Conservation (phyloP, 1,140 invertebrate genomes). For the Solen grandis region DNA sequence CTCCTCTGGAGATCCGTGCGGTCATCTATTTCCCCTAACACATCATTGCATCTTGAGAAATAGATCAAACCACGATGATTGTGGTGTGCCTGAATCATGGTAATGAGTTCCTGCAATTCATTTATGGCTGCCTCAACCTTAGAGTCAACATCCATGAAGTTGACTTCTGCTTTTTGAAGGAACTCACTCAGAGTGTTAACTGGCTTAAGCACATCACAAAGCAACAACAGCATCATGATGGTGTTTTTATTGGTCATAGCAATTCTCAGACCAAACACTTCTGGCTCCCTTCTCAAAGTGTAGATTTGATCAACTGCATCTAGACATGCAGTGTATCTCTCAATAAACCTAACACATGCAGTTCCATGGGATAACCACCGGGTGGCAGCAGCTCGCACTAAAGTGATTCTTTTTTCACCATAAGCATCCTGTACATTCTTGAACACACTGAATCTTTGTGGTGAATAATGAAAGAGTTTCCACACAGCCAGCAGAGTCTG, state of each 20-base stretch:
- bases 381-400: constrained; percentile 26
- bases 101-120: background rate
- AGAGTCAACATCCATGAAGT: background rate
- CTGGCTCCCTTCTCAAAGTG: constrained; percentile 2
- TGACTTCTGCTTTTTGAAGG: background rate
- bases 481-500: background rate
- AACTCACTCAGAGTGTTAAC: background rate
- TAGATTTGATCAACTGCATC: constrained; percentile 26
- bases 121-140: background rate
- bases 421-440: constrained; percentile 13
- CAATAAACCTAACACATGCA: constrained; percentile 27
- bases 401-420: background rate
- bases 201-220: constrained; percentile 17
- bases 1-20: background rate
- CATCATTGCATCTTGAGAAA: background rate
- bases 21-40: background rate
- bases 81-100: background rate
- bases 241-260: constrained; percentile 16
- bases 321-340: background rate
- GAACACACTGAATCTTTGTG: background rate
- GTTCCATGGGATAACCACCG: constrained; percentile 39
- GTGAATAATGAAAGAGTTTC: constrained; percentile 5
- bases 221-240: constrained; percentile 4
- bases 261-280: background rate
- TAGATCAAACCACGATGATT: background rate